These are phyloP conservation scores for Rhorus exstirpatorius DNA, from an alignment of 2,888 invertebrate genomes.

Conservation along the genomic window DNA sequence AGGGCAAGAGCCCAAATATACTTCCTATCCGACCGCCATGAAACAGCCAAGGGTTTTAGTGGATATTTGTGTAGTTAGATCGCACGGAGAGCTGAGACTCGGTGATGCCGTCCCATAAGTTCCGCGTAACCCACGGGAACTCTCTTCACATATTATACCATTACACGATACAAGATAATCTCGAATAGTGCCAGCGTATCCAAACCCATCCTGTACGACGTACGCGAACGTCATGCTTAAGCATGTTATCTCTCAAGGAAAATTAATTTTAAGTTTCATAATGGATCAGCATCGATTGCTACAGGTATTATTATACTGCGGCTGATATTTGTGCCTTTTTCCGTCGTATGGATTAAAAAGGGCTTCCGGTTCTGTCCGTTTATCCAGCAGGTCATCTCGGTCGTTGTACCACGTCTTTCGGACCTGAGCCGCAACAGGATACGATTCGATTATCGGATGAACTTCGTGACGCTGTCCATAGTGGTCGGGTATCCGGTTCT, in stretches of 20 bases:
- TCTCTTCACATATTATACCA: neutral
- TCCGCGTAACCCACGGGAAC: conserved; percentile 55
- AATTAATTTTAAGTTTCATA: conserved; percentile 83
- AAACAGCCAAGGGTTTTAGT: conserved; percentile 76
- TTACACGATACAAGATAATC: conserved; percentile 10
- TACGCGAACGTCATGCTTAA: conserved; percentile 37
- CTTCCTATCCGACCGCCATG: conserved; percentile 51
- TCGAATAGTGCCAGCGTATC: conserved; percentile 15
- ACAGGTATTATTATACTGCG: conserved; percentile 19
- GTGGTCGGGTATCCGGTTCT: conserved; percentile 65
- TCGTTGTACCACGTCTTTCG: conserved; percentile 8
- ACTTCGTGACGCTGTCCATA: conserved; percentile 75
- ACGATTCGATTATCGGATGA: conserved; percentile 80
- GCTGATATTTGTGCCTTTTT: conserved; percentile 32
- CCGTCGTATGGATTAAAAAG: neutral
- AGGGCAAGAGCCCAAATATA: conserved; percentile 26
- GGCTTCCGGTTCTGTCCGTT: conserved; percentile 75
- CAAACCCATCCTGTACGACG: conserved; percentile 19
- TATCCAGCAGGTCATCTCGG: conserved; percentile 68
- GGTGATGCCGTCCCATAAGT: conserved; percentile 76
- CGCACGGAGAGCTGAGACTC: conserved; percentile 80
- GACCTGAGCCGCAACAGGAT: conserved; percentile 57
- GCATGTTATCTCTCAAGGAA: conserved; percentile 60
- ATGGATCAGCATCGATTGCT: conserved; percentile 76
- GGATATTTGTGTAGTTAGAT: conserved; percentile 82